Base-by-base conservation (phyloP, 2,888 invertebrate genomes). In the Seladonia tumulorum region DNA sequence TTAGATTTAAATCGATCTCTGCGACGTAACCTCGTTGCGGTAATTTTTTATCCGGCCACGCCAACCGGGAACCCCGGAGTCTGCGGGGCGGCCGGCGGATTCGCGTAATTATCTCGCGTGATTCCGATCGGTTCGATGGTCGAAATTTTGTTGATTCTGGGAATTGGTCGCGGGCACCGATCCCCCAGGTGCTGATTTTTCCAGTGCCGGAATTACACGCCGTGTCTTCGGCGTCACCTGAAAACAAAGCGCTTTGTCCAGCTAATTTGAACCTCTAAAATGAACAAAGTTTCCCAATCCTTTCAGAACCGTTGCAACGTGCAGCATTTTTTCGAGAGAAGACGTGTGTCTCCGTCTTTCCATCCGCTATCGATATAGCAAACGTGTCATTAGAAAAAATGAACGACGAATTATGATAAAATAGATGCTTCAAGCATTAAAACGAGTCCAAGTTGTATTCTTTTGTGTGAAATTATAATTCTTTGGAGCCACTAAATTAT, bases 1-100 rank as follows among this genome's bases (percentile, higher is more conserved):
- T 89, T 89, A 85, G 88, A 89, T 89, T 89, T 88, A 87, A 89
- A 88, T 83, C 90, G 89, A 89, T 89, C 89, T 89, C 87, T 78
- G 87, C 78, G 84, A 82, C 63, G 86, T 89, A 89, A 89, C 88
- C 83, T 87, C 82, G 89, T 89, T 89, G 89, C 82, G 88, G 89
- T 88, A 81, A 89, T 89, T 89, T 89, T 89, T 89, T 87, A 79
- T 83, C 79, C 76, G 39, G 68, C 53, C 57, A 72, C 57, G 8
- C 68, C 74, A 60, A n/a, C 25, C 49, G 68, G 53, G 57, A 47
- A 75, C 57, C 73, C 14, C 71, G 47, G 70, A 78, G 47, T 73
- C 70, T 39, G 29, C 49, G 57, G 74, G 60, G 53, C 70, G 60
- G 53, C 70, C 68, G 71, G 63, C 71, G 53, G n/a, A 66, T 14